Conservation (phyloP, 2,113 vertebrate genomes). For the Nyctibius bracteatus region DNA sequence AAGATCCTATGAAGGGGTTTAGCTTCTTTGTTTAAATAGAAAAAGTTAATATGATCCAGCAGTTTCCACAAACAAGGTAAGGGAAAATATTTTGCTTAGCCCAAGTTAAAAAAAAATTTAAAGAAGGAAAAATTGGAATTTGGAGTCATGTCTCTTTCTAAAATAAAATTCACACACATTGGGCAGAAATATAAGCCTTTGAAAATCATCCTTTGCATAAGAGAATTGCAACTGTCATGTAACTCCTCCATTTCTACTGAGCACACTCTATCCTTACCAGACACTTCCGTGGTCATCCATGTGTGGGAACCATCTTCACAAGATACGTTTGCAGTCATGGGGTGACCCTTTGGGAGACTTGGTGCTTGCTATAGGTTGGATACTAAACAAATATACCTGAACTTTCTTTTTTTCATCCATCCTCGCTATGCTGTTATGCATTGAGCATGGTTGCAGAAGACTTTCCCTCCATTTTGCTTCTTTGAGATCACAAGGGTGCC, state of each 20-base stretch:
- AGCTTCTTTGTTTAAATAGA: neutral
- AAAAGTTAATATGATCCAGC: neutral
- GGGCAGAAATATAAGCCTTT: neutral
- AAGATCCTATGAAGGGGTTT: neutral
- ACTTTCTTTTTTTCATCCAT: too few relatives aligned
- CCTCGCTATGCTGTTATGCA: neutral
- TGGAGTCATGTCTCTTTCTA: neutral
- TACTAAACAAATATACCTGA: neutral
- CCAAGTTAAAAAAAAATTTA: neutral
- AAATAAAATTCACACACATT: neutral
- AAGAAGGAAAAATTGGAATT: neutral
- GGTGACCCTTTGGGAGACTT: neutral
- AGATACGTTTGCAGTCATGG: accelerated
- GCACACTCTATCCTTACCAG: neutral
- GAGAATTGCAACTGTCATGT: neutral
- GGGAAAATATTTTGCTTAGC: neutral
- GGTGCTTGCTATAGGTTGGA: too few relatives aligned
- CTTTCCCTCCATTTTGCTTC: neutral
- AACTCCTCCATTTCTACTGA: neutral
- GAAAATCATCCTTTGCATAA: neutral
- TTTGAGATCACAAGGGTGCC: neutral
- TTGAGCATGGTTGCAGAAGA: too few relatives aligned
- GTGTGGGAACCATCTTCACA: neutral
- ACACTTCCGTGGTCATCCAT: neutral
- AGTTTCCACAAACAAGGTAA: neutral